Base-by-base conservation (phyloP, 2,797 vertebrate genomes). In the Lepus oiostolus region DNA sequence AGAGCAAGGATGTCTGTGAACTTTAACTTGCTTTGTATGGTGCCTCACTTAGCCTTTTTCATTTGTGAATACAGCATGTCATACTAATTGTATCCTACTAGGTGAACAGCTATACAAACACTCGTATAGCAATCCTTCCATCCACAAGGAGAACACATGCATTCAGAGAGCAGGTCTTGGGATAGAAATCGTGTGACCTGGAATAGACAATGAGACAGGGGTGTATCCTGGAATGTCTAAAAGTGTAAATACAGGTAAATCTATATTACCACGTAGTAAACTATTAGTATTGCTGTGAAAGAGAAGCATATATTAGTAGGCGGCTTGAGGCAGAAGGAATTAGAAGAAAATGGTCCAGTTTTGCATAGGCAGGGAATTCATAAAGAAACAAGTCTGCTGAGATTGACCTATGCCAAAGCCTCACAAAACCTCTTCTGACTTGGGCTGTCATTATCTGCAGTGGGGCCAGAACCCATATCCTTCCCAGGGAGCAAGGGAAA, bases 271-370 rank as follows among this genome's bases (percentile, higher is more conserved):
- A 76, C 82, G 54, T 47, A 77, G 75, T 52, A 47, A 92, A 58
- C 6, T 47, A 71, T 75, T 60, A 81, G 26, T 74, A 80, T 68
- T 85, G 82, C 77, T 94, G 79, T 72, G 50, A 96, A 92, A 82
- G 5, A 71, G 63, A 87, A 95, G 77, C 35, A 62, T 2, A 42
- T 32, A 50, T 86, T 86, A 88, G 35, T 30, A 54, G 50, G 22
- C 60, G n/a, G 22, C 19, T 85, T 75, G 76, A 54, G 70, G 47
- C 32, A 75, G 60, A 24, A 35, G 62, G 60, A 35, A 42, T 26
- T 30, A 58, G 68, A 47, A 47, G 74, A 35, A 52, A 72, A 50
- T 63, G 22, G n/a, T n/a, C 17, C 17, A 22, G 24, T 91, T 88
- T 52, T 76, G 70, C 13, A 74, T 65, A 62, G 87, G 28, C 67